phyloP scores from a whole-genome alignment of 2,888 invertebrate species.

The Cotesia congregata region DNA sequence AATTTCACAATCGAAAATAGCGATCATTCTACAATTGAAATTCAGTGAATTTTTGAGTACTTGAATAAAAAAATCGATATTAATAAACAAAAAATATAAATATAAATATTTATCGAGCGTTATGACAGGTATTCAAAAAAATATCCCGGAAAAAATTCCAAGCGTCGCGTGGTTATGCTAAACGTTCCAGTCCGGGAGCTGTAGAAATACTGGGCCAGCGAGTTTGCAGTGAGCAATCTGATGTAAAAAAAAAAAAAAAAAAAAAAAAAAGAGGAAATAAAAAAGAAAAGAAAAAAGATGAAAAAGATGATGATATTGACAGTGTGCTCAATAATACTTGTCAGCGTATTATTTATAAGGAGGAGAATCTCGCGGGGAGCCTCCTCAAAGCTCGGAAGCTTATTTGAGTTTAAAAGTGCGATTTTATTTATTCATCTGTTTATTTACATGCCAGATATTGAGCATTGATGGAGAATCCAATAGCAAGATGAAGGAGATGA shows the following conservation, averaged over 20 bases:
- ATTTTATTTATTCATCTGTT: not conserved
- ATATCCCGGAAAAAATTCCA: conserved; percentile 2
- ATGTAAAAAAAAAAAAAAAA: not conserved
- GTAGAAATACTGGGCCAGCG: not conserved
- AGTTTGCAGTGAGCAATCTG: not conserved
- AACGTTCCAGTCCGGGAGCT: not conserved
- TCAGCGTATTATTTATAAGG: conserved; percentile 7
- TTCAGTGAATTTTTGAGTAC: no score
- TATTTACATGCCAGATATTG: not conserved
- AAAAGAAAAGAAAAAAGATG: not conserved
- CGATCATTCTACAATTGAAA: no score
- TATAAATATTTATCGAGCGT: not conserved
- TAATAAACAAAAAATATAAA: not conserved
- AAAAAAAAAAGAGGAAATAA: not conserved
- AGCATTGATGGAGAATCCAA: conserved; percentile 5
- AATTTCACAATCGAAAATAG: no score
- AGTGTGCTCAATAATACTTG: conserved; percentile 18
- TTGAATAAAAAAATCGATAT: no score
- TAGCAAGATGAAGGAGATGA: not conserved
- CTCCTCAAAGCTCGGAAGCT: not conserved
- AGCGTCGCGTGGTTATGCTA: conserved; percentile 8
- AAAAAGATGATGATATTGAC: not conserved
- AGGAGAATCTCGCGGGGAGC: not conserved
- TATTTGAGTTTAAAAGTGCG: not conserved
- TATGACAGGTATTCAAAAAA: not conserved